Base-by-base conservation (phyloP, 2,113 vertebrate species). In the Asarcornis scutulata region DNA sequence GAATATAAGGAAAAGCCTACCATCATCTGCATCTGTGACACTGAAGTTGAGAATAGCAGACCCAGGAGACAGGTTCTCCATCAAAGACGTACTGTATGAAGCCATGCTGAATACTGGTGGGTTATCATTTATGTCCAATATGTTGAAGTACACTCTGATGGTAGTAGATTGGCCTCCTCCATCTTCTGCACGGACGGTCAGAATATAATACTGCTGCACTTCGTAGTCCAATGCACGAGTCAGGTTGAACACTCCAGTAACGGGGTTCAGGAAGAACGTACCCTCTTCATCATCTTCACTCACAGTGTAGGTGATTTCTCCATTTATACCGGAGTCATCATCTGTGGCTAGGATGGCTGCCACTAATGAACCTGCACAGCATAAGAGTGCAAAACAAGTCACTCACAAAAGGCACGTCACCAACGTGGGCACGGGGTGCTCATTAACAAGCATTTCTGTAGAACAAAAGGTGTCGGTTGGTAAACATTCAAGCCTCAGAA, bases 171-270 rank as follows among this genome's bases (percentile, higher is more conserved):
- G 99, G 3, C 99, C 99, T 2, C 99, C 99, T 0, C 99, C 99
- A 1, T 99, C 99, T 95, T 95, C 97, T 0, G 99, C 99, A 14
- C 94, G 97, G 2, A 99, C 98, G 0, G 98, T 99, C 36, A 99
- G 98, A 31, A 99, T 98, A 68, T 99, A 99, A 94, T 98, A 99
- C 86, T 98, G 98, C 93, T 99, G 99, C 0, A 83, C 58, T 96
- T 99, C 99, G 2, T 99, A 99, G 97, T 99, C 99, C 93, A 99
- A 96, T 0, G 79, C 55, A 1, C 98, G 98, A 1, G 99, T 99
- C 95, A 99, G 98, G 71, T 99, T 99, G 97, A 99, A 99, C 59
- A 99, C 99, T 0, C 99, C 99, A 0, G 99, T 99, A 56, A 99
- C 97, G 0, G 99, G 98, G 93, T 99, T 99, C 23, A 99, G 96